Evolutionary conservation across 2,888 invertebrate species (phyloP).

Genomic region (Rhyacophila evoluta): DNA sequence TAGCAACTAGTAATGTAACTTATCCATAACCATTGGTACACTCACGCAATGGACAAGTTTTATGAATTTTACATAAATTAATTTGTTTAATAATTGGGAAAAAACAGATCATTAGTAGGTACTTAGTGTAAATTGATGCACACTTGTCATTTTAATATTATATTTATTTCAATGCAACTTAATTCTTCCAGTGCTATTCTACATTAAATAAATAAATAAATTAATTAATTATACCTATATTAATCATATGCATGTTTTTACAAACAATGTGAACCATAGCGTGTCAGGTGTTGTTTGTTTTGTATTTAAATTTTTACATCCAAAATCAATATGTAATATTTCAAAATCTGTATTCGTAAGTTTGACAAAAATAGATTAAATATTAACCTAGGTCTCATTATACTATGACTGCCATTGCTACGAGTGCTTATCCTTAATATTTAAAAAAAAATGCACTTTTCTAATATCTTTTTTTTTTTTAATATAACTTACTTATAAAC

Average conservation of each 20-base stretch:
- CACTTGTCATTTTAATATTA: slow-evolving; percentile 11
- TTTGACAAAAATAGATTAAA: slow-evolving; percentile 9
- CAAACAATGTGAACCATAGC: not conserved
- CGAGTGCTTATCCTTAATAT: slow-evolving; percentile 14
- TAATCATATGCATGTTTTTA: not conserved
- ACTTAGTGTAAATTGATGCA: not conserved
- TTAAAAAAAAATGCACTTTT: not conserved
- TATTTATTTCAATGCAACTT: not conserved
- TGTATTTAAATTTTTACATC: not conserved
- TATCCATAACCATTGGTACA: not conserved
- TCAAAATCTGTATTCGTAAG: not conserved
- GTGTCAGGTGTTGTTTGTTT: not conserved
- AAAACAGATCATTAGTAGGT: not conserved
- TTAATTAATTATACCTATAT: not conserved
- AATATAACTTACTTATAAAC: slow-evolving; percentile 23
- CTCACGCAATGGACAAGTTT: not conserved
- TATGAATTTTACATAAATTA: not conserved
- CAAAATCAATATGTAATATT: slow-evolving; percentile 4
- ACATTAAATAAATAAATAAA: slow-evolving; percentile 9
- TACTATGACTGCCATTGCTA: slow-evolving; percentile 17
- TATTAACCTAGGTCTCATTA: slow-evolving; percentile 9
- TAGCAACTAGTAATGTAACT: not conserved
- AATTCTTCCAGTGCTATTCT: slow-evolving; percentile 15
- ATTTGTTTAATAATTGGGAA: not conserved
- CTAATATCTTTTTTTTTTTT: slow-evolving; percentile 16